A percentile compares a stretch with the other conserved stretches of the same genome.
These are phyloP conservation scores for Zeugodacus cucurbitae DNA, from an alignment of 1,140 invertebrate genomes.

Conservation along the genomic window DNA sequence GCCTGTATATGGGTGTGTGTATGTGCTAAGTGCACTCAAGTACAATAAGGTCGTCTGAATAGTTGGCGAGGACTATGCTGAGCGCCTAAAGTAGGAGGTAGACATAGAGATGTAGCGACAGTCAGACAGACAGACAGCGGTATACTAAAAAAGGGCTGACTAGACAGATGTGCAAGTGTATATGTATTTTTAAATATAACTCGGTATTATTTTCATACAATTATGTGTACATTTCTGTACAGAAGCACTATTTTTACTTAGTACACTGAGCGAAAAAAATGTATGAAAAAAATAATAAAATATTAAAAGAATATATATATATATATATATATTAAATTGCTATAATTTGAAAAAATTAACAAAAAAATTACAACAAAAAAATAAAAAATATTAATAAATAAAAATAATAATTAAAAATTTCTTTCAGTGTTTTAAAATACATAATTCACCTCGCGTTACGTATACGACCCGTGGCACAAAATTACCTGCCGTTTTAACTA, in stretches of 20 bases:
- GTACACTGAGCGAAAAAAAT: background rate
- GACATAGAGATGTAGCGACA: background rate
- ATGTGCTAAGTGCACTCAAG: background rate
- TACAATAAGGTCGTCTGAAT: constrained; percentile 9
- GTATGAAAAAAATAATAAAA: background rate
- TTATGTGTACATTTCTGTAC: background rate
- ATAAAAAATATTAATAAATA: background rate
- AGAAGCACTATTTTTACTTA: background rate
- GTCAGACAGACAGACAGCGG: background rate
- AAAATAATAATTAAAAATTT: background rate
- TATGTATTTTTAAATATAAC: background rate
- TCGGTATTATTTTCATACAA: background rate
- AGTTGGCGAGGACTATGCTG: background rate
- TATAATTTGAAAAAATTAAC: background rate
- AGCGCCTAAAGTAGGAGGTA: background rate
- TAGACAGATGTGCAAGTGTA: background rate
- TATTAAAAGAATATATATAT: too few species aligned
- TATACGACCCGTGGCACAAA: constrained; percentile 18
- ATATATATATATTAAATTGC: background rate
- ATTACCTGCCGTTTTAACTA: background rate
- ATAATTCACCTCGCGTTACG: background rate
- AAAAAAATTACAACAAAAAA: too few species aligned
- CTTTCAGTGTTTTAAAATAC: background rate
- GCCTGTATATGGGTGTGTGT: background rate
- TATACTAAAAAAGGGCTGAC: background rate